phyloP scores from a whole-genome alignment of 2,113 vertebrate species.

The Actenoides lindsayi region DNA sequence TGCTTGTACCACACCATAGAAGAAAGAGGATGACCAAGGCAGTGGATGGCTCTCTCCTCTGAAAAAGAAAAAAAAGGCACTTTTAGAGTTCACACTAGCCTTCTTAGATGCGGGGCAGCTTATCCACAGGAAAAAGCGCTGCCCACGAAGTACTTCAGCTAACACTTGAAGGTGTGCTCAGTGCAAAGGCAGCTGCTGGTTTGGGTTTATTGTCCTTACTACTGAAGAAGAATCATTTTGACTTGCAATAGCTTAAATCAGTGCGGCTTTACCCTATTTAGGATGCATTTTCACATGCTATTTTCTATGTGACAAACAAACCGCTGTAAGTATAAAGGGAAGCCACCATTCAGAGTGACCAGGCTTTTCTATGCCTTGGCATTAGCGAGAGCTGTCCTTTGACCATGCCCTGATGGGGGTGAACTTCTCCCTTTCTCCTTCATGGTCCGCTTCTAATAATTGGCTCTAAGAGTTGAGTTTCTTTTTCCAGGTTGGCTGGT shows the following conservation, averaged over 20 bases:
- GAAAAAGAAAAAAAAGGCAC: no score
- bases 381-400: background rate
- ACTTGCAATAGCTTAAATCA: background rate
- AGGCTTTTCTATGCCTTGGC: background rate
- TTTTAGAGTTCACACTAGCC: no score
- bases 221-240: background rate
- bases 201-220: background rate
- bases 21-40: no score
- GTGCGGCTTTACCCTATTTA: background rate
- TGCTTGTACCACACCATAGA: no score
- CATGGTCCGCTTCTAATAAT: background rate
- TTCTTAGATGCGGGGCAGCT: no score
- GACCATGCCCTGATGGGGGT: background rate
- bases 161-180: background rate
- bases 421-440: background rate
- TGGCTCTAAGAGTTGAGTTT: background rate
- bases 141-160: background rate
- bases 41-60: no score
- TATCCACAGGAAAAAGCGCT: background rate
- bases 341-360: background rate
- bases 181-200: background rate
- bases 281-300: background rate
- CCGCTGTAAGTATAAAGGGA: background rate
- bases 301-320: background rate
- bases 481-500: background rate